These are phyloP conservation scores for Edolisoma coerulescens DNA, from an alignment of 2,113 vertebrate genomes.

Conservation along the genomic window DNA sequence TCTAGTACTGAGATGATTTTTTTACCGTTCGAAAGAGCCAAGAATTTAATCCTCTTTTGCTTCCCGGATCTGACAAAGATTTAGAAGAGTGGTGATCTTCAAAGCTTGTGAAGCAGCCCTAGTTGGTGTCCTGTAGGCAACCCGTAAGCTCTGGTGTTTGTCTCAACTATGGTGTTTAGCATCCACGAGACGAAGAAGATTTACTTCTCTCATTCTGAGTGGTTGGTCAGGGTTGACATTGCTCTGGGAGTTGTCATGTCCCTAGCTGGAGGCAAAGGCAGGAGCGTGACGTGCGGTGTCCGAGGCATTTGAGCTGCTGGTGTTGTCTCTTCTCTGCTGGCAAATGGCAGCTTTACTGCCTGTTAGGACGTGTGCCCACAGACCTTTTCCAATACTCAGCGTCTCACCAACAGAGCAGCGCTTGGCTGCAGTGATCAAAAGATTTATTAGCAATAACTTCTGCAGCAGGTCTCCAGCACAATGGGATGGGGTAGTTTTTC, in stretches of 20 bases:
- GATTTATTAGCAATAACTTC: neutral
- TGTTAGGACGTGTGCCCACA: neutral
- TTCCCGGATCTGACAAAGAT: neutral
- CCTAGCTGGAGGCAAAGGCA: neutral
- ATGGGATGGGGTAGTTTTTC: neutral
- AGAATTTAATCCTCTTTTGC: neutral
- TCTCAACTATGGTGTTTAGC: neutral
- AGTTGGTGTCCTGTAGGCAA: neutral
- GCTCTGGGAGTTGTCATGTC: neutral
- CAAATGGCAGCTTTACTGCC: neutral
- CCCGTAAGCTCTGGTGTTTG: neutral
- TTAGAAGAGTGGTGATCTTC: neutral
- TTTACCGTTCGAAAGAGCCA: neutral
- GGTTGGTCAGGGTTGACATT: neutral
- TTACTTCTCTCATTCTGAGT: neutral
- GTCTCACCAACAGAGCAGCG: neutral
- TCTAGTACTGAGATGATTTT: neutral
- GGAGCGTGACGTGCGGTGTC: rapidly evolving
- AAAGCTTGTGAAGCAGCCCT: neutral
- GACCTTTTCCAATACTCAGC: neutral
- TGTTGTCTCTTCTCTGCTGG: neutral
- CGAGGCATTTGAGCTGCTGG: neutral
- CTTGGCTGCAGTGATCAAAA: neutral
- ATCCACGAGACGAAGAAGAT: neutral
- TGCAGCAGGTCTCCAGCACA: neutral